Base-by-base conservation (phyloP, 2,113 vertebrate species). In the Ranitomeya variabilis region DNA sequence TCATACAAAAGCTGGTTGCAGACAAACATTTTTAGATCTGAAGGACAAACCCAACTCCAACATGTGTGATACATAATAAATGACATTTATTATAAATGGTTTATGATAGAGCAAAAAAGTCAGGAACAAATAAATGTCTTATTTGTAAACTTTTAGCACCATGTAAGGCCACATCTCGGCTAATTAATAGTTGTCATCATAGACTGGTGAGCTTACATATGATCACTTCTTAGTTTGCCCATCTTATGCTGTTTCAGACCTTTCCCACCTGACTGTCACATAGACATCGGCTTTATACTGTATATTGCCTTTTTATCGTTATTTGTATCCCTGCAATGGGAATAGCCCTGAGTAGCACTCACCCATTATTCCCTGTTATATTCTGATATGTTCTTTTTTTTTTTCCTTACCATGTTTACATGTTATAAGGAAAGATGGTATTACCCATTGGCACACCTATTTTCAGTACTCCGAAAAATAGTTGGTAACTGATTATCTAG, bases 11-110 rank as follows among this genome's bases (percentile, higher is more conserved):
- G 73, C 55, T 85, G 60, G 45, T 85, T 37, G 23, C n/a, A 69
- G 82, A 89, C 78, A 55, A n/a, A n/a, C 37, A 76, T 18, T 67
- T 26, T 76, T 73, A 69, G 26, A 80, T 37, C 14, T 57, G 18
- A 16, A 45, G 19, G n/a, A 55, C 15, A 54, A 83, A 83, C 19
- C 19, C 10, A 12, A 54, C 37, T 54, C 31, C 37, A n/a, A 26
- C 12, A 23, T 23, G 37, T 52, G 13, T 60, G 55, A 62, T 82
- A 37, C 7, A 62, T 45, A 45, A 45, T 45, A 45, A 45, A 45
- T 45, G 3, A 45, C 5, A 45, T 45, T 45, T 45, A 45, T 45
- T 45, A 45, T 45, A 45, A 45, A 9, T n/a, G 64, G 2, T 23
- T 67, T 67, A 23, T 8, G 23, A 67, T 67, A 67, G 64, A n/a